Evolutionary conservation across 2,113 vertebrate species (phyloP).

Genomic region (Progne subis): DNA sequence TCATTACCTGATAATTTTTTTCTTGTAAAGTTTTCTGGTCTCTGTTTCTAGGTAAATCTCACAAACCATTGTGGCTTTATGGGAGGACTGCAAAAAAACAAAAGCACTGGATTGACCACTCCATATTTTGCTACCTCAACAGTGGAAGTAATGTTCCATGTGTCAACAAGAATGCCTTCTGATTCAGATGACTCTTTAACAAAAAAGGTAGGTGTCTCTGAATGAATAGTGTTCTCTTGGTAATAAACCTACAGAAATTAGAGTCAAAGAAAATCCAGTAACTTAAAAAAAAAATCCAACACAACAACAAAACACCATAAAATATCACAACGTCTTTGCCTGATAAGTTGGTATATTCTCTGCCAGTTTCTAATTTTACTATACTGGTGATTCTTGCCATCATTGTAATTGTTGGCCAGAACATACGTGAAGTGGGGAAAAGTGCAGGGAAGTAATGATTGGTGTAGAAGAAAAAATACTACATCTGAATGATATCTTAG

Average conservation of each 20-base stretch:
- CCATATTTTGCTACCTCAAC: conserved; percentile 98
- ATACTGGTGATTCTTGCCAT: not conserved
- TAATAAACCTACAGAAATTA: not conserved
- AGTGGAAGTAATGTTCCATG: conserved; percentile 97
- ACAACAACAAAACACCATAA: not conserved
- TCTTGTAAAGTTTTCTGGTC: not conserved
- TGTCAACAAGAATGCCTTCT: conserved; percentile 97
- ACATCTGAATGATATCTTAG: not conserved
- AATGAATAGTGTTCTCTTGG: not conserved
- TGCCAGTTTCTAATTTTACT: not conserved
- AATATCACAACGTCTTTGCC: not conserved
- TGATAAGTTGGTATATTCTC: not conserved
- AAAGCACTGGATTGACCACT: conserved; percentile 93
- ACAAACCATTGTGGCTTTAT: conserved; percentile 97
- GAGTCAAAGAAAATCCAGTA: not conserved
- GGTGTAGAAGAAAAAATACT: not conserved
- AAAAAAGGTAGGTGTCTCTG: conserved; percentile 86
- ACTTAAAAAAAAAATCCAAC: not conserved
- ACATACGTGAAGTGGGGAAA: not conserved
- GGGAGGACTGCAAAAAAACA: conserved; percentile 96
- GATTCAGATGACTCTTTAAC: conserved; percentile 97
- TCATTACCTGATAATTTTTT: not conserved
- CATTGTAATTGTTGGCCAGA: not conserved
- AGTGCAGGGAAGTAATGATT: not conserved
- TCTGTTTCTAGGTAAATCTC: conserved; percentile 87